Percentiles rank a stretch among this genome's conserved stretches.
phyloP scores from a whole-genome alignment of 37 sponge, comb jelly and placozoan genomes.

The Lycopodina hypogea region DNA sequence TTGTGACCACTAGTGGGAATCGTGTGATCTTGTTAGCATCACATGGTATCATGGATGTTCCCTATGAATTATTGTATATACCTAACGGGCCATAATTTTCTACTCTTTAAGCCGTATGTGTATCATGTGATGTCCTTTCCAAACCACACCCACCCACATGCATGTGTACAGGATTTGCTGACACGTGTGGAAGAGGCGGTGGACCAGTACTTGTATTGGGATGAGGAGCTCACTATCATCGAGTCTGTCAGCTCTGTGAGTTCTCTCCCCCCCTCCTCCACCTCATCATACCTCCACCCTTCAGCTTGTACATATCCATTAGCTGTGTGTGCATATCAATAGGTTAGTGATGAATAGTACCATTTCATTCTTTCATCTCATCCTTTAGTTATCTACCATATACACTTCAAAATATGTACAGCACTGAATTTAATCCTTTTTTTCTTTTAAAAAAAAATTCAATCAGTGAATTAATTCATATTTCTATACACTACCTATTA shows the following conservation, averaged over 20 bases:
- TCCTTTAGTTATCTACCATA: no score
- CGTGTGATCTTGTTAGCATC: background rate
- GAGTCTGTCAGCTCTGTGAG: conserved; percentile 65
- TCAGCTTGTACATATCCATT: background rate
- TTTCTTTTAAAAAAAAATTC: no score
- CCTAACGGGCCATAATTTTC: background rate
- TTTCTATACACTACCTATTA: no score
- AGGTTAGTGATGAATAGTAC: no score
- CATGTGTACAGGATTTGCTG: conserved; percentile 52
- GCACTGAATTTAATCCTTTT: no score
- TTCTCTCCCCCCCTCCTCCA: background rate
- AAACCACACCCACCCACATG: background rate
- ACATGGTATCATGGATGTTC: background rate
- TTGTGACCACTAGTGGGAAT: background rate
- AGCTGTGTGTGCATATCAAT: background rate
- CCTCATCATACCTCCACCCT: conserved; percentile 8
- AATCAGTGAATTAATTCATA: no score
- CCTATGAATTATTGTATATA: background rate
- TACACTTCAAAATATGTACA: no score
- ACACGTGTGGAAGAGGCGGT: conserved; percentile 77
- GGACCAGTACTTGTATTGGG: conserved; percentile 84
- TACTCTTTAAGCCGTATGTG: background rate
- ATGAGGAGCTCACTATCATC: conserved; percentile 76
- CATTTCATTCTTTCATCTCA: background rate
- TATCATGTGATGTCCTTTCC: background rate